These are phyloP conservation scores for Hirtodrosophila alboralis DNA, from an alignment of 2,888 invertebrate species.

Conservation along the genomic window DNA sequence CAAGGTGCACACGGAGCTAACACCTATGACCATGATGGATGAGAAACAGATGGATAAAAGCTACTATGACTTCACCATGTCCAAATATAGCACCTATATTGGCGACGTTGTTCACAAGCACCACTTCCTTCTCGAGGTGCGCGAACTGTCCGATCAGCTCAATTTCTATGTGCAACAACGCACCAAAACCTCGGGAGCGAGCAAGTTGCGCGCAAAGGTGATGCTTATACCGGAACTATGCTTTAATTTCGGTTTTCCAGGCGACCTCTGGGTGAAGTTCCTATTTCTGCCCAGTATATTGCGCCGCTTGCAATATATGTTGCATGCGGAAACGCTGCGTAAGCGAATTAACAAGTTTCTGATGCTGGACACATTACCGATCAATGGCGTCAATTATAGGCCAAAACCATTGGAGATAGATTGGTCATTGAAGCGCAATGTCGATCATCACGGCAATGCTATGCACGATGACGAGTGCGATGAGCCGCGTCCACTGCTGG, in stretches of 20 bases:
- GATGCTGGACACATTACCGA: slow-evolving; percentile 51
- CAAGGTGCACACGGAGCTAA: slow-evolving; percentile 87
- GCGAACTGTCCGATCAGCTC: slow-evolving; percentile 82
- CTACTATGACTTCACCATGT: slow-evolving; percentile 90
- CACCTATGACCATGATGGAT: slow-evolving; percentile 88
- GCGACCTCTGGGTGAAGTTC: slow-evolving; percentile 93
- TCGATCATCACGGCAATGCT: slow-evolving; percentile 68
- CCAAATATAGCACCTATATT: slow-evolving; percentile 88
- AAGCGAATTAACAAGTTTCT: slow-evolving; percentile 82
- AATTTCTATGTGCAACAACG: slow-evolving; percentile 82
- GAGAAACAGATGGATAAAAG: slow-evolving; percentile 85
- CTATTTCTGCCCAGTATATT: slow-evolving; percentile 93
- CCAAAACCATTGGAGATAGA: slow-evolving; percentile 80
- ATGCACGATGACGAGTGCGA: slow-evolving; percentile 51
- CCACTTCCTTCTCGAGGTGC: slow-evolving; percentile 93
- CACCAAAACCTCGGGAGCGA: slow-evolving; percentile 75
- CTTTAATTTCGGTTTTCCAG: slow-evolving; percentile 88
- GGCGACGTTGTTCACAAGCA: slow-evolving; percentile 85
- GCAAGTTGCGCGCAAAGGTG: slow-evolving; percentile 84
- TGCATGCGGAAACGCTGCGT: slow-evolving; percentile 82
- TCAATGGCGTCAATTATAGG: slow-evolving; percentile 49
- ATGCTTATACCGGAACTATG: slow-evolving; percentile 95
- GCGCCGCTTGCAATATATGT: slow-evolving; percentile 86
- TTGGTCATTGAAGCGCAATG: slow-evolving; percentile 72
- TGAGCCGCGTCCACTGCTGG: slow-evolving; percentile 67